Base-by-base conservation (phyloP, 2,797 vertebrate species). In the Sciurus vulgaris region DNA sequence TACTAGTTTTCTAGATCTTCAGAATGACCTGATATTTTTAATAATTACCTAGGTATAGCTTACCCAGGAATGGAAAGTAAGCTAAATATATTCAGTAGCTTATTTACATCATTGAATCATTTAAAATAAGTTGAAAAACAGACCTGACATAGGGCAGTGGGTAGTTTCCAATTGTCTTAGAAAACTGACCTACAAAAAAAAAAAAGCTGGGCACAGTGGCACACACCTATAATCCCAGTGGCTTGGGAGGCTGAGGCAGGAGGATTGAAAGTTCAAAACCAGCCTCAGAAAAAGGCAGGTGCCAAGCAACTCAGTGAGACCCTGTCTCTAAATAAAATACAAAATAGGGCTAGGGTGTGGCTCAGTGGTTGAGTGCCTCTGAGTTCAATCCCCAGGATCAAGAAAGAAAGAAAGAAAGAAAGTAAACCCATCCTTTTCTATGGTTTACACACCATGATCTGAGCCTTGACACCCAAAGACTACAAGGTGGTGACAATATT, bases 11-110 rank as follows among this genome's bases (percentile, higher is more conserved):
- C 67, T n/a, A 78, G 26, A 72, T 73, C 2, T 78, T 56, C 54
- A 91, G 70, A 77, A 14, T 85, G 51, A 77, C 59, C 63, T 63
- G 44, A 83, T 41, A 78, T 79, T 88, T 96, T 35, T 79, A 49
- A 72, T 91, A 69, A 3, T 3, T 35, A 76, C 44, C 10, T 70
- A 38, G n/a, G 22, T 38, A 87, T 15, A 91, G 33, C 28, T 13
- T 91, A 38, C 20, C 8, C 15, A 63, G 24, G 8, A 12, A 35
- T 51, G 5, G 28, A 73, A 56, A 73, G 10, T 35, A 79, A 56
- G 65, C 4, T 54, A 35, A 2, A 72, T 92, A 63, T 77, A 88
- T 44, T 41, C 15, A 35, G 26, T 61, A 88, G 41, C n/a, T 83
- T 78, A 83, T 89, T 54, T 78, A 92, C 22, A 85, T 84, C 17